phyloP scores from a whole-genome alignment of 2,797 vertebrate genomes.

The Peromyscus melanophrys region DNA sequence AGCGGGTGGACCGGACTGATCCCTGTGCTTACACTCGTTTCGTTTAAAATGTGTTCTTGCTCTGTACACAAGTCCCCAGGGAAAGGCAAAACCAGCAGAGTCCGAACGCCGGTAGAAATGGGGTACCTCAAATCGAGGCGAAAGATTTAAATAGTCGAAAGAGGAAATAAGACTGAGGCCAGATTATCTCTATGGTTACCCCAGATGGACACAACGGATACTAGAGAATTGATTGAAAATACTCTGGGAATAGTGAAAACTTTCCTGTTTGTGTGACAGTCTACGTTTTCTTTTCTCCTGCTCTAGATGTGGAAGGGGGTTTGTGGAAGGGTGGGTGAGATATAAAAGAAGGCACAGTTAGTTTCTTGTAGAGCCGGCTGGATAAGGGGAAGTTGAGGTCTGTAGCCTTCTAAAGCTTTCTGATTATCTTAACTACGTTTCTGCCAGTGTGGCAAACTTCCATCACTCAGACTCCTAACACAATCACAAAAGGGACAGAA shows the following conservation, averaged over 20 bases:
- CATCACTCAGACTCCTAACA: background rate
- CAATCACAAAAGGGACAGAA: background rate
- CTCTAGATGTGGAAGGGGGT: background rate
- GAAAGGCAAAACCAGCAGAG: slow-evolving; percentile 1
- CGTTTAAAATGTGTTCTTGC: background rate
- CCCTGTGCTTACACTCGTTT: background rate
- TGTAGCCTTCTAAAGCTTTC: slow-evolving; percentile 60
- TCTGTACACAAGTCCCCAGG: background rate
- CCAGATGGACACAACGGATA: slow-evolving; percentile 24
- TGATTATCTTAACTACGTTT: slow-evolving; percentile 60
- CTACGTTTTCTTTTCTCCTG: slow-evolving; percentile 4
- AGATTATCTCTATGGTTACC: slow-evolving; percentile 57
- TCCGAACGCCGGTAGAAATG: background rate
- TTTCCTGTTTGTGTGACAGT: background rate
- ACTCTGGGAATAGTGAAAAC: slow-evolving; percentile 8
- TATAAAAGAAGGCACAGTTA: background rate
- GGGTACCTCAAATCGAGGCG: slow-evolving; percentile 48
- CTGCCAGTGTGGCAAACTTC: slow-evolving; percentile 31
- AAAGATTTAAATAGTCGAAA: slow-evolving; percentile 71
- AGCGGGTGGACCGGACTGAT: background rate
- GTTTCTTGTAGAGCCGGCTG: slow-evolving; percentile 30
- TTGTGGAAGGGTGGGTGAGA: background rate
- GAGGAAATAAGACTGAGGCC: slow-evolving; percentile 68
- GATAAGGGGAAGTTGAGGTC: slow-evolving; percentile 78
- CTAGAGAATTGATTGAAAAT: slow-evolving; percentile 25